Evolutionary conservation across 2,888 invertebrate genomes (phyloP), one percentile per base, ranked within the genome.

Genomic region (Biston stratarius): DNA sequence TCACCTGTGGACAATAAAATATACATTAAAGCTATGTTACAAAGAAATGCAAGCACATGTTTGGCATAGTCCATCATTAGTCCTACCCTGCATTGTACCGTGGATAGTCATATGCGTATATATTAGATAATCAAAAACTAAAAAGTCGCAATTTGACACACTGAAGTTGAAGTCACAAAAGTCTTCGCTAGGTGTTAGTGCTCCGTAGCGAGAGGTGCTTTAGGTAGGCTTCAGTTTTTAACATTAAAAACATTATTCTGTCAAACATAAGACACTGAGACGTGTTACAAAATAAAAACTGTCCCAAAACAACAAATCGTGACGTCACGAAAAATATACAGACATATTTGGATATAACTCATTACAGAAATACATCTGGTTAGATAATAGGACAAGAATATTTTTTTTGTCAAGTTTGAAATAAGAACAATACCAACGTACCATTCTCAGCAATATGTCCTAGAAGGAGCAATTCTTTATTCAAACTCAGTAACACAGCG

Each of bases 1-100:
- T 94, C 94, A 94, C 94, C 94, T 94, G 90, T 7, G 80, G 85
- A 82, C 73, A 67, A 67, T 65, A 81, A 77, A 78, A 45, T 1
- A 48, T 40, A 10, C 0, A 56, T 33, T 38, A 38, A 36, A n/a
- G 6, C 38, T 8, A 8, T 24, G 1, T 2, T 24, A 24, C 24
- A 3, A 24, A 24, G 24, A 24, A 24, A 24, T 24, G 24, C 24
- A 24, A 24, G 24, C 1, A 24, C 24, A 24, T 24, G 24, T 24
- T 24, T 24, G 24, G 24, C 24, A 3, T 1, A 24, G 24, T 24
- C 24, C 24, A 24, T 24, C 24, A 24, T 24, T 24, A 24, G 24
- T 24, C 24, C 24, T 24, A 24, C 24, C 24, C 24, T 24, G 3
- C 24, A 24, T 24, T 24, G 24, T 24, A 24, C 24, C 24, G 24